These are phyloP conservation scores for Eciton burchellii DNA, from an alignment of 1,140 invertebrate genomes.

Conservation along the genomic window DNA sequence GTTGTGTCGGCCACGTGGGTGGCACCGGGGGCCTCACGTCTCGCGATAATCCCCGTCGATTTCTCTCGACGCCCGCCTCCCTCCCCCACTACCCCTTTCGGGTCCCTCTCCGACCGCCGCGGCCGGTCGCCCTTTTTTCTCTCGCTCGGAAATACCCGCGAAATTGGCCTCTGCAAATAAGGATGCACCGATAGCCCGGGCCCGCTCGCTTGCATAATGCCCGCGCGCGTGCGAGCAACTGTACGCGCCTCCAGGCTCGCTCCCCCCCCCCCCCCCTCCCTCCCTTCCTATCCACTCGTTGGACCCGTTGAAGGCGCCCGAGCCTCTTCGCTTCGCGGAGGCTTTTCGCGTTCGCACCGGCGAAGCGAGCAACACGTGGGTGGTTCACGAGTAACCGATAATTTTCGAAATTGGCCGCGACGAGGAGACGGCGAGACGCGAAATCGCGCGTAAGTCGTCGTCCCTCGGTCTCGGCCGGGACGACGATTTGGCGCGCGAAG, in stretches of 20 bases:
- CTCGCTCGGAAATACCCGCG: slow-evolving; percentile 28
- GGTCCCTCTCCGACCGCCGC: not conserved
- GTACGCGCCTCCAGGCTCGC: slow-evolving; percentile 20
- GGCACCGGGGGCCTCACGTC: slow-evolving; percentile 50
- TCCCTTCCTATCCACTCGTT: too few relatives aligned
- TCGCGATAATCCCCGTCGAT: slow-evolving; percentile 58
- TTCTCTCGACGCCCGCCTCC: not conserved
- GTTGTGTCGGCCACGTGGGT: slow-evolving; percentile 55
- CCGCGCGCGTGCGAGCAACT: slow-evolving; percentile 35
- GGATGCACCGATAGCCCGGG: slow-evolving; percentile 25
- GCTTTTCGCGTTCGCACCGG: slow-evolving; percentile 31
- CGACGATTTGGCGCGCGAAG: slow-evolving; percentile 19
- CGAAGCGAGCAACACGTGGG: slow-evolving; percentile 48
- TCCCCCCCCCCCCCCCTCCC: not conserved
- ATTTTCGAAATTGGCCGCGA: slow-evolving; percentile 60
- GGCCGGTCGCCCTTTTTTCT: slow-evolving; percentile 5
- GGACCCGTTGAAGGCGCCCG: too few relatives aligned
- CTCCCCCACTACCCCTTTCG: not conserved
- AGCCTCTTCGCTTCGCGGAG: not conserved
- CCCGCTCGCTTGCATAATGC: slow-evolving; percentile 49
- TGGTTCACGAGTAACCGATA: slow-evolving; percentile 56
- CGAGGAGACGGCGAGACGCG: slow-evolving; percentile 25
- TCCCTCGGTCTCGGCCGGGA: not conserved
- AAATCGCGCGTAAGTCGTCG: slow-evolving; percentile 49
- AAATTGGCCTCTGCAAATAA: slow-evolving; percentile 57